Base-by-base conservation (phyloP, 2,113 vertebrate species). In the Cynocephalus volans region DNA sequence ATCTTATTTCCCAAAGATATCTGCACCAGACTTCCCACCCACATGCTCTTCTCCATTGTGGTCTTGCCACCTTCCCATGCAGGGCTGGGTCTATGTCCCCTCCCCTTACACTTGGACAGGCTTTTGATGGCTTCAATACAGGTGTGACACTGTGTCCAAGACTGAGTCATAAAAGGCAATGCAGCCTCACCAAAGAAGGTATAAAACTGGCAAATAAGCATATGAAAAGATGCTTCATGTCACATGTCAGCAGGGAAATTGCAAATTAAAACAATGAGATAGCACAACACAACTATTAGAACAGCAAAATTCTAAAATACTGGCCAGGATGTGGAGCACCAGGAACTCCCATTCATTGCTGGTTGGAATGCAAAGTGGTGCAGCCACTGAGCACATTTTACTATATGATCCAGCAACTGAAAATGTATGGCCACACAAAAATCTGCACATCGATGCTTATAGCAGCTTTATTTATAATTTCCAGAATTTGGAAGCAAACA, bases 61-160 rank as follows among this genome's bases (percentile, higher is more conserved):
- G 26, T 13, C 41, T 88, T 50, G 10, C 24, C 21, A 14, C 36
- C 24, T 75, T 56, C 33, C 3, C 56, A 31, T 1, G 3, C 21
- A 45, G 21, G 54, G 17, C 12, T 8, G 33, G 1, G 0, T 64
- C 33, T 81, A 2, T 11, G 7, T 8, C 36, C 7, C 58, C n/a
- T 64, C 48, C 11, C 31, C 18, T 90, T 77, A 12, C 17, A 64
- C 24, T 0, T 17, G 4, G 15, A 2, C 23, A 76, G 5, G 3
- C 1, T 87, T 56, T 54, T 45, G 8, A 65, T 24, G 41, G 14
- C 15, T 88, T 67, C 31, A 28, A 33, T 14, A 17, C 5, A 67
- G 4, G 62, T 45, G 9, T 23, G 15, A 58, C 2, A 11, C 13
- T n/a, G 4, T 31, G 2, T 52, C 50, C n/a, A 41, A n/a, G 8